Percentiles rank a stretch among this genome's conserved stretches.
phyloP scores from a whole-genome alignment of 2,113 vertebrate species.

The Oceanites oceanicus region DNA sequence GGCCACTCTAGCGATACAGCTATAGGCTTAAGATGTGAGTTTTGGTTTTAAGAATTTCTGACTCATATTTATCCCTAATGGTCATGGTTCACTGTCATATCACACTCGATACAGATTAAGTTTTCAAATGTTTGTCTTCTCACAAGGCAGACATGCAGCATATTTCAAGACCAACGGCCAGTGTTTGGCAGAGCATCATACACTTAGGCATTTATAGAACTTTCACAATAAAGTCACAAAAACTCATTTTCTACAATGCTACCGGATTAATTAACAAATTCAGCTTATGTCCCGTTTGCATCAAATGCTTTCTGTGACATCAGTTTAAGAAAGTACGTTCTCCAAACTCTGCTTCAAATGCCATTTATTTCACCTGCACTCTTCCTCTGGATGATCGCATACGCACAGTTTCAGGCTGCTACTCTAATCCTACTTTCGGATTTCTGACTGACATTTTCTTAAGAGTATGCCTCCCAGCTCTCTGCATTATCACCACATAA shows the following conservation, averaged over 20 bases:
- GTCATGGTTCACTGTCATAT: neutral
- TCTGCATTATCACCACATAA: neutral
- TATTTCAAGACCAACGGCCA: neutral
- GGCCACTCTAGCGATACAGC: neutral
- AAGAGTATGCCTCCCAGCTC: neutral
- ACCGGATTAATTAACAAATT: neutral
- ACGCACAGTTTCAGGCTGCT: neutral
- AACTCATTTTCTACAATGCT: neutral
- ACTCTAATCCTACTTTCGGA: neutral
- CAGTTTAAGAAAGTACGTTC: neutral
- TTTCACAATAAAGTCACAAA: neutral
- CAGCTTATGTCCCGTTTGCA: neutral
- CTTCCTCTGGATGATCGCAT: neutral
- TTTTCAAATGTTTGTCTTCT: neutral
- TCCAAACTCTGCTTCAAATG: neutral
- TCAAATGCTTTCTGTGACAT: neutral
- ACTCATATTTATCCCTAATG: neutral
- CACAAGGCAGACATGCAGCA: neutral
- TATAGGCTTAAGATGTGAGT: neutral
- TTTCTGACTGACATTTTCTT: neutral
- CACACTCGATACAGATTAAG: neutral
- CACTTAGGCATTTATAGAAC: neutral
- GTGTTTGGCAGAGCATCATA: neutral
- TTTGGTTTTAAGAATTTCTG: neutral
- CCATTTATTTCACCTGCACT: neutral